A percentile compares a stretch with the other conserved stretches of the same genome.
phyloP scores from a whole-genome alignment of 2,113 vertebrate species.

The Hemicordylus capensis region DNA sequence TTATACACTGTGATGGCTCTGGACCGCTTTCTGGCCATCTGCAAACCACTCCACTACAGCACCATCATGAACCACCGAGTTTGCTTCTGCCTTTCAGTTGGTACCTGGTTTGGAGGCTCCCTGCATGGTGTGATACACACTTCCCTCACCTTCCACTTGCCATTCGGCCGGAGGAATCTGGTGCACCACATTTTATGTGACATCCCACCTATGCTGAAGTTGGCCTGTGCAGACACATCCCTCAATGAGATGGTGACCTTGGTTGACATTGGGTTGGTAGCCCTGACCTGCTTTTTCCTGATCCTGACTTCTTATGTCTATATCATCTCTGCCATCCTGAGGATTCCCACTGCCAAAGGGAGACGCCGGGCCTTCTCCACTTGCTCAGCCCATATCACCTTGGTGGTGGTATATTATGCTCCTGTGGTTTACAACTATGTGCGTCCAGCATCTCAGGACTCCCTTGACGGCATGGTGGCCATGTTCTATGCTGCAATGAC shows the following conservation, averaged over 20 bases:
- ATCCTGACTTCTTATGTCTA: conserved; percentile 64
- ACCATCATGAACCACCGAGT: conserved; percentile 27
- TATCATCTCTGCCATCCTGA: conserved; percentile 55
- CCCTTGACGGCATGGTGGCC: conserved; percentile 24
- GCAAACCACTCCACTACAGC: conserved; percentile 22
- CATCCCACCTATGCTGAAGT: conserved; percentile 54
- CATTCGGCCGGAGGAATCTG: conserved; percentile 30
- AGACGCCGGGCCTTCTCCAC: conserved; percentile 57
- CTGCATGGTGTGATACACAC: conserved; percentile 47
- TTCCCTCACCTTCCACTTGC: conserved; percentile 22
- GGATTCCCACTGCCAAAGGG: conserved; percentile 46
- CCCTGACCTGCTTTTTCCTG: conserved; percentile 58
- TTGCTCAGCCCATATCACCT: conserved; percentile 56
- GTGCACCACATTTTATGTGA: conserved; percentile 69
- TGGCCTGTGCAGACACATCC: conserved; percentile 58
- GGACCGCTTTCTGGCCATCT: conserved; percentile 46
- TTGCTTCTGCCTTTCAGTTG: background rate
- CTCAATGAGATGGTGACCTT: conserved; percentile 66
- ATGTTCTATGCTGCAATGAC: background rate
- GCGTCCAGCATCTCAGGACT: conserved; percentile 41
- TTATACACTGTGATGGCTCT: conserved; percentile 44
- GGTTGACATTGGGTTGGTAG: conserved; percentile 63
- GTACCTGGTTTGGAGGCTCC: conserved; percentile 41
- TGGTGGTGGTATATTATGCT: conserved; percentile 58
- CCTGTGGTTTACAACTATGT: conserved; percentile 61